Percentiles rank a stretch among this genome's conserved stretches.
Conservation (phyloP, 2,113 vertebrate genomes). For the Hiodon alosoides region DNA sequence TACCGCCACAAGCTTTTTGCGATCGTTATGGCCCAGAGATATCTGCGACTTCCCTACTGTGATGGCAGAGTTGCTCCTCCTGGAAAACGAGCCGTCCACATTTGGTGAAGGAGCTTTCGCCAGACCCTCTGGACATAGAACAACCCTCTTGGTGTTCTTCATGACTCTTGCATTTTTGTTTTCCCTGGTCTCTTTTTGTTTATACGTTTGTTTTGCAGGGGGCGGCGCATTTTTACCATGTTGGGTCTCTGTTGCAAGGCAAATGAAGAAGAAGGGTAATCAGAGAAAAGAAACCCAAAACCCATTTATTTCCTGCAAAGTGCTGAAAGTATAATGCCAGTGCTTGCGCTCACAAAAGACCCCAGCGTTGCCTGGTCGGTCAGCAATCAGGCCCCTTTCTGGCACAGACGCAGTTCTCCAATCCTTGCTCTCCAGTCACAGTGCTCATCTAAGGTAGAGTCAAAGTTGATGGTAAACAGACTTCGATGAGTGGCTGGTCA, state of each 20-base stretch:
- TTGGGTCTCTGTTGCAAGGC: constrained; percentile 57
- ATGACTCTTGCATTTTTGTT: constrained; percentile 57
- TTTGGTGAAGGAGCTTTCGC: constrained; percentile 42
- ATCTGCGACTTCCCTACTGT: background rate
- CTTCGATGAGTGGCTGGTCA: too few species aligned
- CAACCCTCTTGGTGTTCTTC: constrained; percentile 48
- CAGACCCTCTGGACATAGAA: constrained; percentile 37
- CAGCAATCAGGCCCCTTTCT: too few species aligned
- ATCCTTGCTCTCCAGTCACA: too few species aligned
- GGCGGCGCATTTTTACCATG: constrained; percentile 57
- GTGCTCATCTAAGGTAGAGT: too few species aligned
- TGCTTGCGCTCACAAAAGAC: background rate
- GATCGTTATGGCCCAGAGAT: background rate
- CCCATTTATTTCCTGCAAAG: constrained; percentile 48
- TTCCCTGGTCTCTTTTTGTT: constrained; percentile 52
- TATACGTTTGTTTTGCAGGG: constrained; percentile 52
- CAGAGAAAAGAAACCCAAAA: constrained; percentile 16
- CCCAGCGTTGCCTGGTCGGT: too few species aligned
- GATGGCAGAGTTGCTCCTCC: background rate
- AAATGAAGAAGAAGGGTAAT: constrained; percentile 11
- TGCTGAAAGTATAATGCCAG: constrained; percentile 51
- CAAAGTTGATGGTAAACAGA: too few species aligned
- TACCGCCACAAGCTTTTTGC: background rate
- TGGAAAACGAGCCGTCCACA: constrained; percentile 37
- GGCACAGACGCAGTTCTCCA: too few species aligned